A percentile compares a stretch with the other conserved stretches of the same genome.
phyloP scores from a whole-genome alignment of 2,888 invertebrate species.

The Noctua fimbriata region DNA sequence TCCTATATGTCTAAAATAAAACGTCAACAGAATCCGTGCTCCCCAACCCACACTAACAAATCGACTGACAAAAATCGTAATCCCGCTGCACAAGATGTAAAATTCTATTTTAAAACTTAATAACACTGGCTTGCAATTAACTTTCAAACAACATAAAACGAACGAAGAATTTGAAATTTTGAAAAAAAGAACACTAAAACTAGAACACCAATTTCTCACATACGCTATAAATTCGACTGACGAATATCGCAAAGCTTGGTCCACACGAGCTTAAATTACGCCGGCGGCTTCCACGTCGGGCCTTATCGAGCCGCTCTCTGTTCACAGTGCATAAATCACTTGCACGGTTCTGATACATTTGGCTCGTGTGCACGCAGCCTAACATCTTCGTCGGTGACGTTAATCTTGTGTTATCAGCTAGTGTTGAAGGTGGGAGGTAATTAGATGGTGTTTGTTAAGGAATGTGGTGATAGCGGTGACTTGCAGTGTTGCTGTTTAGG shows the following conservation, averaged over 20 bases:
- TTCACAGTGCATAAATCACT: conserved; percentile 75
- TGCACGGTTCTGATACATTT: conserved; percentile 66
- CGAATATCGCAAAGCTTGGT: conserved; percentile 63
- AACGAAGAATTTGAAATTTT: conserved; percentile 37
- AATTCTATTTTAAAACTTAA: conserved; percentile 26
- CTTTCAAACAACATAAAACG: conserved; percentile 12
- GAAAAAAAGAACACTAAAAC: conserved; percentile 39
- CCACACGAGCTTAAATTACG: conserved; percentile 67
- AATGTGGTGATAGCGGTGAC: conserved; percentile 1
- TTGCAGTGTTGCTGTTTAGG: neutral
- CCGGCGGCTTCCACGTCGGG: conserved; percentile 58
- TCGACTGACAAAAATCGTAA: neutral
- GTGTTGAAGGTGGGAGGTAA: conserved; percentile 45
- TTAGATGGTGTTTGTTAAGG: conserved; percentile 12
- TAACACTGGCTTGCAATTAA: neutral
- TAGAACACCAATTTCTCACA: conserved; percentile 53
- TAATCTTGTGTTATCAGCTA: conserved; percentile 61
- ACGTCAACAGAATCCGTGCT: neutral
- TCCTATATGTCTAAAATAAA: neutral
- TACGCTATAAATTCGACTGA: conserved; percentile 61
- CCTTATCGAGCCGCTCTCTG: conserved; percentile 69
- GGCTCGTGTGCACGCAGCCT: conserved; percentile 62
- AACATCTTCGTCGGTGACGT: conserved; percentile 64
- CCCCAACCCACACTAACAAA: neutral
- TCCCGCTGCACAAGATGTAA: neutral